Conservation (phyloP, 2,888 invertebrate species). For the Enchytraeus crypticus region DNA sequence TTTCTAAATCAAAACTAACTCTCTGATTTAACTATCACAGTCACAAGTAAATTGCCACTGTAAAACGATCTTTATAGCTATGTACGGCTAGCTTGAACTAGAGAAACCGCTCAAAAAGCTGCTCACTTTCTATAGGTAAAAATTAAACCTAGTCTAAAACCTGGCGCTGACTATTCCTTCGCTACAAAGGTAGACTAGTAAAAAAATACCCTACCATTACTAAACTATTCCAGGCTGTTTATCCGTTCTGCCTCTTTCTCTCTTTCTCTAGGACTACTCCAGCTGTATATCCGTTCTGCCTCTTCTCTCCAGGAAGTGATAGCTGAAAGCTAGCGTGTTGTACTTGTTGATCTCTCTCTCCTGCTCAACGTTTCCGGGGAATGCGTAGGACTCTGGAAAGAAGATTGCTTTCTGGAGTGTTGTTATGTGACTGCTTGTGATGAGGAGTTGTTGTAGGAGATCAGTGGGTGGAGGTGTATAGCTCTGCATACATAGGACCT, state of each 20-base stretch:
- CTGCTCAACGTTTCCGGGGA: slow-evolving; percentile 30
- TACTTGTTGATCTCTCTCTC: slow-evolving; percentile 21
- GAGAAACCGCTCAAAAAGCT: too few species aligned
- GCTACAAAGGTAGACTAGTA: too few species aligned
- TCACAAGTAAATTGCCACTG: too few species aligned
- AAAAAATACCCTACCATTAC: too few species aligned
- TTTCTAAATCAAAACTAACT: too few species aligned
- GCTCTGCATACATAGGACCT: slow-evolving; percentile 34
- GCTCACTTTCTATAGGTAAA: too few species aligned
- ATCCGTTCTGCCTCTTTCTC: neutral
- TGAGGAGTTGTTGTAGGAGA: slow-evolving; percentile 30
- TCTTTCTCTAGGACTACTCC: slow-evolving; percentile 5
- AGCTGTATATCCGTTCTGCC: slow-evolving; percentile 18
- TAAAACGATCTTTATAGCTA: too few species aligned
- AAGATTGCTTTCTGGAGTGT: slow-evolving; percentile 34
- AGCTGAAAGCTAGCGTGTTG: slow-evolving; percentile 17
- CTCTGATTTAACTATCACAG: too few species aligned
- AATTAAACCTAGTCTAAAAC: too few species aligned
- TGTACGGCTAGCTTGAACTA: too few species aligned
- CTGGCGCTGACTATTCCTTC: too few species aligned
- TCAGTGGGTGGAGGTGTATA: slow-evolving; percentile 33
- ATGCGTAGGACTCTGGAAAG: slow-evolving; percentile 38
- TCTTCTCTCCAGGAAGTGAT: slow-evolving; percentile 16
- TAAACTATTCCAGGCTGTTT: neutral
- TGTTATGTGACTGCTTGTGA: slow-evolving; percentile 28